Evolutionary conservation across 2,888 invertebrate species (phyloP).

Genomic region (Harmothoe impar): DNA sequence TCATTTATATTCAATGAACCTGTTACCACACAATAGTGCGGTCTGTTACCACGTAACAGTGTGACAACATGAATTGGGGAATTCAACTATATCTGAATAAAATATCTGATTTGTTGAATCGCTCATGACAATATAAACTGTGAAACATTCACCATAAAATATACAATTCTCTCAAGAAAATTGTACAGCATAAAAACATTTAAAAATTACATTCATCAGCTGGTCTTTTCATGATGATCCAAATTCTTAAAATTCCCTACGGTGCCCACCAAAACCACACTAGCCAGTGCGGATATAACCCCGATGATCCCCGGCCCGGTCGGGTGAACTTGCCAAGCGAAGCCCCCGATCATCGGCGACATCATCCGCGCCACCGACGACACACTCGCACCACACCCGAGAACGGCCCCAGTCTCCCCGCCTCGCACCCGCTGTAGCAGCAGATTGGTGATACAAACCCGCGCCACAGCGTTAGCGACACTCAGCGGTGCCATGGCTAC

Average conservation of each 20-base stretch:
- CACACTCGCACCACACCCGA: conserved; percentile 82
- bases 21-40: too few species aligned
- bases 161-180: too few species aligned
- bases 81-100: too few species aligned
- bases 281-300: neutral
- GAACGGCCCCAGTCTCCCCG: conserved; percentile 78
- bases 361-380: conserved; percentile 81
- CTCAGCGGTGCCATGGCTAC: conserved; percentile 77
- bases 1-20: too few species aligned
- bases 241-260: neutral
- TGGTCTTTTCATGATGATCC: neutral
- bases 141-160: too few species aligned
- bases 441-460: conserved; percentile 79
- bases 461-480: conserved; percentile 77
- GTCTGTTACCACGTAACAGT: too few species aligned
- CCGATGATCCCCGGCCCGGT: conserved; percentile 74
- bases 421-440: conserved; percentile 76
- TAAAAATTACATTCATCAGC: conserved; percentile 5
- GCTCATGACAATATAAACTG: too few species aligned
- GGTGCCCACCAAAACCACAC: neutral
- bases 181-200: neutral
- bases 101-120: too few species aligned
- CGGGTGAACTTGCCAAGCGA: conserved; percentile 77
- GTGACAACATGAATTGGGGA: too few species aligned
- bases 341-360: conserved; percentile 80